Base-by-base conservation (phyloP, 2,113 vertebrate genomes). In the Chaetops frenatus region DNA sequence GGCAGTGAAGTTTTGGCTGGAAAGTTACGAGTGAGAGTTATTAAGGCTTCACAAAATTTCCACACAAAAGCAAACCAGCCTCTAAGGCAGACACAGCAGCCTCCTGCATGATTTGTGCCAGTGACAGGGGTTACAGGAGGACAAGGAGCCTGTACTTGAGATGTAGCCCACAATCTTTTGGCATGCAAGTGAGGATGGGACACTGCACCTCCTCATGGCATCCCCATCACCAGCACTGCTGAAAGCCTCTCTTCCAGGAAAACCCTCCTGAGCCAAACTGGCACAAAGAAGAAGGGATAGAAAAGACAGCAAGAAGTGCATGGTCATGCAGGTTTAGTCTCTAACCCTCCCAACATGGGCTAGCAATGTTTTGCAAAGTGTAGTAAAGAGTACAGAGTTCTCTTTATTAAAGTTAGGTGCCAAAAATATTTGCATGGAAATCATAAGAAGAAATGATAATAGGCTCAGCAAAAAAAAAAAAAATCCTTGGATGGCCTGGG, bases 11-110 rank as follows among this genome's bases (percentile, higher is more conserved):
- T 81, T 92, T 87, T 78, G 67, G 42, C 69, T 71, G 67, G 61
- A 47, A 92, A 86, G 28, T 51, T 73, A 36, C 31, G n/a, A 83
- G 67, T 61, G 54, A 81, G 90, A 77, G 54, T 57, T 88, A 92
- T 78, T 78, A 84, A 86, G 58, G 20, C 81, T 77, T 95, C 50
- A 40, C 77, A 50, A 88, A 79, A 77, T 95, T 88, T 92, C 86
- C 94, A 13, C 76, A 74, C 45, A 54, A 58, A 84, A 91, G 60
- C 65, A 78, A 87, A 47, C 5, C 51, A 62, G 28, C 35, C 24
- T 62, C 60, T 56, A 28, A 31, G 65, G 42, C 64, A 76, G 79
- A 38, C 53, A 23, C 54, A 61, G 60, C 38, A 72, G 47, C 54
- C 70, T 84, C 64, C 92, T 84, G 81, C 56, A 23, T 18, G 42